Conservation (phyloP, 2,797 vertebrate genomes). For the Brachyrhaphis roseni region DNA sequence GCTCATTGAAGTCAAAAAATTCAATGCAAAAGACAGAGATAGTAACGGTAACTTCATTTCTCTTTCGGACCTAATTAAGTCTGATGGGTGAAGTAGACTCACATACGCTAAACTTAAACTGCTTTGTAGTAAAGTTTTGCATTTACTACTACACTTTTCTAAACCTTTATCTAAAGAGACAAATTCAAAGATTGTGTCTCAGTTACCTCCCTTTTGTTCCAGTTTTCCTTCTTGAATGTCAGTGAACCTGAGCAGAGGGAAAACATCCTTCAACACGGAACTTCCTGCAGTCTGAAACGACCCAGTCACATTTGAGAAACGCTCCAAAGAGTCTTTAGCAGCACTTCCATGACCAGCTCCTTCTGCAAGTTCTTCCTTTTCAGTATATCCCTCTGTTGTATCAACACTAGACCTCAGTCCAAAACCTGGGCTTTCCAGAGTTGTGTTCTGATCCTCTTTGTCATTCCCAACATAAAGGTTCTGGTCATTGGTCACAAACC, state of each 20-base stretch:
- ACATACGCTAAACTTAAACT: background rate
- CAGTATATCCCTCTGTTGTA: background rate
- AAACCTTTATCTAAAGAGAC: background rate
- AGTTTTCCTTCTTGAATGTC: constrained; percentile 21
- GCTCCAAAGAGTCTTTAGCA: constrained; percentile 18
- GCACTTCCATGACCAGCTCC: constrained; percentile 1
- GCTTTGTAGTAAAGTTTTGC: background rate
- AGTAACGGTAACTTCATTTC: background rate
- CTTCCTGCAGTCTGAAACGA: constrained; percentile 27
- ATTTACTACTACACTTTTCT: background rate
- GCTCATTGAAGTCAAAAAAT: background rate
- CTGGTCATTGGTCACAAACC: constrained; percentile 15
- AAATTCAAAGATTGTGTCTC: background rate
- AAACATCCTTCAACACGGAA: constrained; percentile 12
- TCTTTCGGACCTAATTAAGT: background rate
- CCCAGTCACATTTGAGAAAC: constrained; percentile 10
- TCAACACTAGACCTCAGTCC: background rate
- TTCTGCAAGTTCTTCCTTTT: background rate
- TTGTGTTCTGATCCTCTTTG: background rate
- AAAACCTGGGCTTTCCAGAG: background rate
- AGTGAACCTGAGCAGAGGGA: constrained; percentile 46
- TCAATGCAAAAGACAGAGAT: background rate
- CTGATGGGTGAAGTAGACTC: background rate
- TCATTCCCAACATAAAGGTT: background rate
- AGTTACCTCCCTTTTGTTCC: constrained; percentile 56